Conservation (phyloP, 2,113 vertebrate genomes). For the Aphelocoma coerulescens region DNA sequence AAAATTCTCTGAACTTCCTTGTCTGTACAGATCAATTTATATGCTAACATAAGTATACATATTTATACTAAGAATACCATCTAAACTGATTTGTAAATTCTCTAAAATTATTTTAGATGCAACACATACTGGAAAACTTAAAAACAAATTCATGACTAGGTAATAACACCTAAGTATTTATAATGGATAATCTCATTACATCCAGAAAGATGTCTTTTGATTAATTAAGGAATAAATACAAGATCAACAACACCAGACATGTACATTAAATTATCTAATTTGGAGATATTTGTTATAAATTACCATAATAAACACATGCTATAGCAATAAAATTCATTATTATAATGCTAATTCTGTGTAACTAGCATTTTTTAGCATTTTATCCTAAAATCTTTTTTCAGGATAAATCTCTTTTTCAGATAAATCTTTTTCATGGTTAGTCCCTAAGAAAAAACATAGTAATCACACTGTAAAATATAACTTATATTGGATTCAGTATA, state of each 20-base stretch:
- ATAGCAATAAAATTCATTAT: background rate
- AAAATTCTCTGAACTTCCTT: background rate
- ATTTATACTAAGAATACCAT: background rate
- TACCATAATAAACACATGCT: background rate
- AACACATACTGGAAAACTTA: background rate
- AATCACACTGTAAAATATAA: background rate
- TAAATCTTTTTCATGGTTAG: background rate
- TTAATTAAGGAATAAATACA: constrained; percentile 28
- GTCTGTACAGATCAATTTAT: background rate
- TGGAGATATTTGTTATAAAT: constrained; percentile 10
- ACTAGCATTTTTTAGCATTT: background rate
- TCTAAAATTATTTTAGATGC: background rate
- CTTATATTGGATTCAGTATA: background rate
- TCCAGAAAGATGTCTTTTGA: background rate
- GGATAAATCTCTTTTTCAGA: background rate
- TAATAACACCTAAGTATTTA: background rate
- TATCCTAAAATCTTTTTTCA: background rate
- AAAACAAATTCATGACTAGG: background rate
- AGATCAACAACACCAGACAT: background rate
- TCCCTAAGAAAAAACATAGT: background rate
- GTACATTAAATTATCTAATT: background rate
- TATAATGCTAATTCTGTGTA: background rate
- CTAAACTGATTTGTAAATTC: background rate
- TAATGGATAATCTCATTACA: background rate
- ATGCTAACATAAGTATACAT: background rate